A percentile compares a stretch with the other conserved stretches of the same genome.
Evolutionary conservation across 2,113 vertebrate genomes (phyloP).

Genomic region (Stigmatopora argus): DNA sequence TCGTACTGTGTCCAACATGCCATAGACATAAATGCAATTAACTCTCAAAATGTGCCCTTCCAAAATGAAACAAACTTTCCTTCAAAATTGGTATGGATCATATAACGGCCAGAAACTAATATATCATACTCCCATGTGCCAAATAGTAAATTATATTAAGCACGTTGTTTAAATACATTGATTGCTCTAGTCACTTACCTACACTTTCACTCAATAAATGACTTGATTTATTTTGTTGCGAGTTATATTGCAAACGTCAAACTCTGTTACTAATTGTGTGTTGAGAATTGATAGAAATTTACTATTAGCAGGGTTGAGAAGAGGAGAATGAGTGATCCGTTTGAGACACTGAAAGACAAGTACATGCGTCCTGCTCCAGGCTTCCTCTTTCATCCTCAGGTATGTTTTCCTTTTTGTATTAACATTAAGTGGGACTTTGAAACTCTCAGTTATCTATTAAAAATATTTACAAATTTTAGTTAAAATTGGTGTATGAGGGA

Average conservation of each 20-base stretch:
- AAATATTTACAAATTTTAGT: not conserved
- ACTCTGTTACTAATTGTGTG: slow-evolving; percentile 4
- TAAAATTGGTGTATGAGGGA: not conserved
- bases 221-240: not conserved
- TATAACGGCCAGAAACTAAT: not conserved
- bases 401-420: slow-evolving; percentile 50
- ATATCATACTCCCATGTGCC: not conserved
- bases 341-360: slow-evolving; percentile 98
- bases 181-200: not conserved
- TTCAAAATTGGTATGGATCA: not conserved
- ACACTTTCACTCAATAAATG: not conserved
- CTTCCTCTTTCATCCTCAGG: slow-evolving; percentile 98
- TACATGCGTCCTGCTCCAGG: slow-evolving; percentile 95
- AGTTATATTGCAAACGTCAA: not conserved
- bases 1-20: not conserved
- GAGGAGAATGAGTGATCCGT: slow-evolving; percentile 95
- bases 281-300: slow-evolving; percentile 77
- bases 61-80: not conserved
- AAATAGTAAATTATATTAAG: not conserved
- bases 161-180: not conserved
- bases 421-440: not conserved
- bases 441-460: not conserved
- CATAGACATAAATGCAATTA: not conserved
- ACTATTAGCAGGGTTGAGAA: slow-evolving; percentile 99
- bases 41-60: not conserved